Evolutionary conservation across 2,888 invertebrate species (phyloP), one percentile per base, ranked within the genome.

Genomic region (Resseliella maxima): DNA sequence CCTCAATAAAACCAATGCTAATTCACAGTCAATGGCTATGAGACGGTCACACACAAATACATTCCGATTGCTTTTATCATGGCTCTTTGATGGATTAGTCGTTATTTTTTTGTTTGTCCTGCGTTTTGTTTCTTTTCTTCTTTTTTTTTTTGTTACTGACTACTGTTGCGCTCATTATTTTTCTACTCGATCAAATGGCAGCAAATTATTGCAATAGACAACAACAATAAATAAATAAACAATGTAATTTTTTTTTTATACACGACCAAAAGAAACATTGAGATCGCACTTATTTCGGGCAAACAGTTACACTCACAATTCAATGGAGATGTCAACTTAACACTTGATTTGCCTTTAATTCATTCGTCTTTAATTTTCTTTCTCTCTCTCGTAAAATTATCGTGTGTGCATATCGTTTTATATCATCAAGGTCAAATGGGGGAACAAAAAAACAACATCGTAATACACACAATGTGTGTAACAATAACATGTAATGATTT

Each of bases 301-400:
- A 41, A 41, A 8, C 15, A 15, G 46, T n/a, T n/a, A n/a, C 46
- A 18, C 46, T 31, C 72, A 15, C 15, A 31, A 72, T 72, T 72
- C 31, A 59, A 8, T 59, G 72, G 31, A 27, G 72, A 72, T 72
- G 72, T 72, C 72, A 72, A 72, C 72, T 72, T 59, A 59, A 27
- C 59, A 59, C 59, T n/a, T 59, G 59, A 59, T 59, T 59, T 24
- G 6, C 59, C 24, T 59, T n/a, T 59, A 59, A 27, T 59, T 31
- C 72, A 15, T 72, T 31, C 72, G 72, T 31, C 31, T 72, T 72
- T 31, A 31, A 10, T 72, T 72, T 31, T 72, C 31, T 72, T 15
- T 2, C 21, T 50, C 18, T 50, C 50, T 41, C 41, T 59, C 24
- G 3, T 10, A 12, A 72, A 15, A 31, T 72, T 72, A 72, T 72